Evolutionary conservation across 2,113 vertebrate genomes (phyloP).

Genomic region (Podiceps cristatus): DNA sequence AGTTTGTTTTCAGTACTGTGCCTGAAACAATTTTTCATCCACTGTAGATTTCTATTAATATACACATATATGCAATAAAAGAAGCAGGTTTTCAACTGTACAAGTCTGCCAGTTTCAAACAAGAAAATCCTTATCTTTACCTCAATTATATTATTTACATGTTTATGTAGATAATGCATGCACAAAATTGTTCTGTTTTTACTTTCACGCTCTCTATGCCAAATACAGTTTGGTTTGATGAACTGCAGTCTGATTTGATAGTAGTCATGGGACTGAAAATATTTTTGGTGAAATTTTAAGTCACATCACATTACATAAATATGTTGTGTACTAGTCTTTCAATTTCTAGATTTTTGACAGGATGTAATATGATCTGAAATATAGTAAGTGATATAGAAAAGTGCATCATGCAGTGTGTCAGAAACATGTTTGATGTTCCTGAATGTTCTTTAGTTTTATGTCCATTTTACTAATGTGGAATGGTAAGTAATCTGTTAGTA

Average conservation of each 20-base stretch:
- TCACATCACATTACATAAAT: not conserved
- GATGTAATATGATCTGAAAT: not conserved
- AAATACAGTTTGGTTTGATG: constrained; percentile 8
- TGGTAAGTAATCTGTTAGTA: not conserved
- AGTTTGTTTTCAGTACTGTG: not conserved
- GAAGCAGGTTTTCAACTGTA: not conserved
- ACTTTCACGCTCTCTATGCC: not conserved
- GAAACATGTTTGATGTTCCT: not conserved
- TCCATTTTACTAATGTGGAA: not conserved
- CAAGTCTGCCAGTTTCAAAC: not conserved
- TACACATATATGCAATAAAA: not conserved
- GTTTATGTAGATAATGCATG: not conserved
- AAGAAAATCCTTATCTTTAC: not conserved
- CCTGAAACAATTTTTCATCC: not conserved
- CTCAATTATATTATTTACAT: not conserved
- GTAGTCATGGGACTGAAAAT: not conserved
- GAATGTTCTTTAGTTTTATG: not conserved
- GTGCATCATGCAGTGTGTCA: not conserved
- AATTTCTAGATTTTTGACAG: not conserved
- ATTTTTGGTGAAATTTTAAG: not conserved
- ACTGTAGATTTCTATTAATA: not conserved
- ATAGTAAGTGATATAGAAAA: not conserved
- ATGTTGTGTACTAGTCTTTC: not conserved
- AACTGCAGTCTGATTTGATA: constrained; percentile 18
- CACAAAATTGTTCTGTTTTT: not conserved